Conservation (phyloP, 1,140 invertebrate species). For the Gryon sp. region DNA sequence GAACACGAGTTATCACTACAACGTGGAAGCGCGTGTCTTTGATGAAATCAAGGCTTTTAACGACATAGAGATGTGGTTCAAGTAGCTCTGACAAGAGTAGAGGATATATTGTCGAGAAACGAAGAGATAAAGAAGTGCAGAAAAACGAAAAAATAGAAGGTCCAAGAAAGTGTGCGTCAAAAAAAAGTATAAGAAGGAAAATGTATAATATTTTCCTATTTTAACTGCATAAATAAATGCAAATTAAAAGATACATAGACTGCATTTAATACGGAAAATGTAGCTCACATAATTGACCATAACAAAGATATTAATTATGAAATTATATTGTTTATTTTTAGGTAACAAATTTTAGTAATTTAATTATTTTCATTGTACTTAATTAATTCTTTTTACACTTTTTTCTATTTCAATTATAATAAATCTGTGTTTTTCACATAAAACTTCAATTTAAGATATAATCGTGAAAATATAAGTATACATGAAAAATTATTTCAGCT, state of each 20-base stretch:
- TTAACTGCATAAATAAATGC: constrained; percentile 20
- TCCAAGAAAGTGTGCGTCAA: constrained; percentile 6
- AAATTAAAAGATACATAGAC: constrained; percentile 5
- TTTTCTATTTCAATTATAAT: too few relatives aligned
- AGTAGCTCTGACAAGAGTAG: constrained; percentile 47
- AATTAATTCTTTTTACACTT: too few relatives aligned
- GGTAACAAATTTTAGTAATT: too few relatives aligned
- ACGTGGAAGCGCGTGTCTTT: constrained; percentile 45
- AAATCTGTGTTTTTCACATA: too few relatives aligned
- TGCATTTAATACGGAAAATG: too few relatives aligned
- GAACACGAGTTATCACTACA: constrained; percentile 49
- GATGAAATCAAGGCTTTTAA: constrained; percentile 61
- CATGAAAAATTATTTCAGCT: too few relatives aligned
- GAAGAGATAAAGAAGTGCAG: constrained; percentile 39
- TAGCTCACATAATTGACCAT: too few relatives aligned
- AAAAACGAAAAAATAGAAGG: constrained; percentile 26
- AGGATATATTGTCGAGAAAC: constrained; percentile 50
- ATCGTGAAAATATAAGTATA: too few relatives aligned
- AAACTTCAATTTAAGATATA: too few relatives aligned
- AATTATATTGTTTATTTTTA: too few relatives aligned
- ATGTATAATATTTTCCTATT: constrained; percentile 34
- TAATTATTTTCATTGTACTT: too few relatives aligned
- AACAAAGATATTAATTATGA: too few relatives aligned
- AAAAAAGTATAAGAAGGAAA: constrained; percentile 30
- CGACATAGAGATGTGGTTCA: constrained; percentile 52